Percentiles rank a stretch among this genome's conserved stretches.
Evolutionary conservation across 2,113 vertebrate species (phyloP).

Genomic region (Madoqua kirkii): DNA sequence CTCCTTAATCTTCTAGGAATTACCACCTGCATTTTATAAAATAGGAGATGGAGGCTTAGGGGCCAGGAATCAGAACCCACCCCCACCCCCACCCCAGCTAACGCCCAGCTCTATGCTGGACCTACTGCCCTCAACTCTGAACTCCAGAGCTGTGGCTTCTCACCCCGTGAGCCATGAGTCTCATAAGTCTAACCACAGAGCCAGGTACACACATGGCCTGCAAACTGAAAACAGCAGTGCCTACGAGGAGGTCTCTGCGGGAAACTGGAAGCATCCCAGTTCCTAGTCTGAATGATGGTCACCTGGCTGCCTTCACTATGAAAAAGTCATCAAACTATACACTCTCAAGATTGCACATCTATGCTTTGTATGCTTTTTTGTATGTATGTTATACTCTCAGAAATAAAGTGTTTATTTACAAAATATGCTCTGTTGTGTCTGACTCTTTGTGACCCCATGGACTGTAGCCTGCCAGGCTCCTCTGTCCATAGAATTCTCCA

Average conservation of each 20-base stretch:
- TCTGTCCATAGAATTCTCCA: neutral
- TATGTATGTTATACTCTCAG: neutral
- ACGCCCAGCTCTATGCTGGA: neutral
- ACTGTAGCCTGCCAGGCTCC: neutral
- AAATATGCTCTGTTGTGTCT: neutral
- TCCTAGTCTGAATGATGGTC: neutral
- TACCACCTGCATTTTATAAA: neutral
- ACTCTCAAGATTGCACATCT: neutral
- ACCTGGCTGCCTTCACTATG: neutral
- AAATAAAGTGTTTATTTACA: neutral
- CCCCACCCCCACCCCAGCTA: neutral
- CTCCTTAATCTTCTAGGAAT: neutral
- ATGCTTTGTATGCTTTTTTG: neutral
- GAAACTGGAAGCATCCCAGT: neutral
- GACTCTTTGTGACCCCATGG: neutral
- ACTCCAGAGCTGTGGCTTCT: neutral
- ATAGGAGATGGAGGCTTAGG: neutral
- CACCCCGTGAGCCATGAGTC: neutral
- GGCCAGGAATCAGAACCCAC: neutral
- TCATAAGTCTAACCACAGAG: neutral
- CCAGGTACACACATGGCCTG: neutral
- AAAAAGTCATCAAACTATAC: neutral
- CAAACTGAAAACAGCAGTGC: neutral
- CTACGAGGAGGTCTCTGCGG: neutral
- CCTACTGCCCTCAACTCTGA: neutral